Evolutionary conservation across 2,797 vertebrate species (phyloP).

Genomic region (Lepilemur ruficaudatus): DNA sequence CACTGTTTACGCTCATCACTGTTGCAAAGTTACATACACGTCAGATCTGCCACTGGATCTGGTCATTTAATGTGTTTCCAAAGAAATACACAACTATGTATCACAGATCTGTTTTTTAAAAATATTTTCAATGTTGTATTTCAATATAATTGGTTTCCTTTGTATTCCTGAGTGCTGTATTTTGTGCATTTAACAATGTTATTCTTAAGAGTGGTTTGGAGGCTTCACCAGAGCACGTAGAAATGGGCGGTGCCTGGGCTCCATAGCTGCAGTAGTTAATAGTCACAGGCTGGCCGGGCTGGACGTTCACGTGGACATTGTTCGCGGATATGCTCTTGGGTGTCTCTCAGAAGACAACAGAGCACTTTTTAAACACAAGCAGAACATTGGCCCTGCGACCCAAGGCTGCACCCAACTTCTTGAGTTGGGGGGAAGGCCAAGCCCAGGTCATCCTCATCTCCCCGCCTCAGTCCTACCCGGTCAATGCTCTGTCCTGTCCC

Average conservation of each 20-base stretch:
- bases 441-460: neutral
- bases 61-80: neutral
- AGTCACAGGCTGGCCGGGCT: neutral
- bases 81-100: neutral
- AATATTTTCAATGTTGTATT: neutral
- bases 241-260: neutral
- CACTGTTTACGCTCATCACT: no score
- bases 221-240: neutral
- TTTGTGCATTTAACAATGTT: neutral
- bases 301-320: no score
- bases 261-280: neutral
- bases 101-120: neutral
- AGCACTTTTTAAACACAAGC: neutral
- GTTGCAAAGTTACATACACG: neutral
- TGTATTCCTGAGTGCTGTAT: neutral
- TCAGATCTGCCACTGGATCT: neutral
- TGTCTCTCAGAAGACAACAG: neutral
- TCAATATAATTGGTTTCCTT: neutral
- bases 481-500: no score
- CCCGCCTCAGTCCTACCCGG: no score
- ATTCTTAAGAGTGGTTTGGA: neutral
- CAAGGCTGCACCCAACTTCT: neutral
- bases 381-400: neutral
- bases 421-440: accelerated
- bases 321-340: no score